Base-by-base conservation (phyloP, 2,113 vertebrate species). In the Pedionomus torquatus region DNA sequence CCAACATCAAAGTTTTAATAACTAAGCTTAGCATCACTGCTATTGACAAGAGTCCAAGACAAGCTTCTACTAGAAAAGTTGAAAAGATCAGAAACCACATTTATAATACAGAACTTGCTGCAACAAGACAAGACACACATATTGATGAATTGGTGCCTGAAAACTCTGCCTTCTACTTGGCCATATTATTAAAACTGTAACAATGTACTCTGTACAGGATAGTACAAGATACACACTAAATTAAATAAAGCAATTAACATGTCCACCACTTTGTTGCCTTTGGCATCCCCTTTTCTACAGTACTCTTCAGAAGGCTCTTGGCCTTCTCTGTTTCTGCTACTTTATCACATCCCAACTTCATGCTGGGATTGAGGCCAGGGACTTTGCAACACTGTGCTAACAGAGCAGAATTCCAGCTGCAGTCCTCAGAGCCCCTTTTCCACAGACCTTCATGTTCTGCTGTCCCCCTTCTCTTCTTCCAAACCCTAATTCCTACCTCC, bases 81-180 rank as follows among this genome's bases (percentile, higher is more conserved):
- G 39, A 83, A 79, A 94, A 92, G 55, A 86, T 66, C 64, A 81
- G 60, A 94, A 96, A 83, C 60, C 76, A 90, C 65, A 64, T 65
- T 75, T 78, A 30, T 57, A 70, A 71, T 8, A 37, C 1, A 89
- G 48, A 93, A 94, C 93, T 63, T 92, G 92, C 75, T 93, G 58
- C 69, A 93, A 94, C 96, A 95, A 93, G 95, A 90, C 64, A 70
- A 86, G 87, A 82, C 79, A 92, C 57, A 90, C 51, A 71, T 88
- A 96, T 86, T 78, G 92, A 95, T 89, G 88, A 94, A 96, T 0
- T 88, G 76, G 90, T 90, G 71, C 80, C 37, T 10, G 48, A 83
- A 75, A 81, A 18, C 35, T 81, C 69, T 89, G 72, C 83, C 44
- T 91, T 89, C 74, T 68, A 31, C 33, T 71, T 48, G 79, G 77